Evolutionary conservation across 2,797 vertebrate species (phyloP).

Genomic region (Neosalanx taihuensis): DNA sequence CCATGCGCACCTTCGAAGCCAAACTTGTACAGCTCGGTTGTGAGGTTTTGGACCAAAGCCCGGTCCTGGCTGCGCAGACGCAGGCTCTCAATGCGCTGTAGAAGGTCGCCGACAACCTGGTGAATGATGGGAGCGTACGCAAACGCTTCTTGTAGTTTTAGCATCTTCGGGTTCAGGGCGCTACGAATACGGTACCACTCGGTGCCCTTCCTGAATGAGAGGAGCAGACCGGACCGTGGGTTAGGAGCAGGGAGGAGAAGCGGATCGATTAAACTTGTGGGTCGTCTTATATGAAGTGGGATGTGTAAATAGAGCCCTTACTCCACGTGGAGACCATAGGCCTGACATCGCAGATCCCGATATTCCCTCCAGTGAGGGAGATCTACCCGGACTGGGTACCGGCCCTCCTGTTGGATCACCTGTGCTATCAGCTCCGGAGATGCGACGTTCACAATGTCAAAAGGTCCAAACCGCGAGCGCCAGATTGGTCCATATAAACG

Average conservation of each 20-base stretch:
- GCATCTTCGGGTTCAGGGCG: constrained; percentile 74
- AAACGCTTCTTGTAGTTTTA: constrained; percentile 63
- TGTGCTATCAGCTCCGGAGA: constrained; percentile 67
- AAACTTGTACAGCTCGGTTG: constrained; percentile 75
- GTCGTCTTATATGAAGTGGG: not conserved
- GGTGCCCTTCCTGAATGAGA: constrained; percentile 54
- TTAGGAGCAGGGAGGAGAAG: not conserved
- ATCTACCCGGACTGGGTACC: constrained; percentile 62
- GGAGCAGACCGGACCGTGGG: not conserved
- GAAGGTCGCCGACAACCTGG: constrained; percentile 70
- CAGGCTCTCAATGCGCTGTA: constrained; percentile 63
- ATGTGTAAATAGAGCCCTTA: constrained; percentile 46
- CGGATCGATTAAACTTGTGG: not conserved
- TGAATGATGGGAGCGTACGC: constrained; percentile 63
- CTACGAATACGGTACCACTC: constrained; percentile 71
- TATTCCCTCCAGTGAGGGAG: constrained; percentile 79
- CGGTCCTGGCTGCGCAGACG: constrained; percentile 59
- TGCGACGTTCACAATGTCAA: constrained; percentile 72
- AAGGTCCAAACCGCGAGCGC: constrained; percentile 69
- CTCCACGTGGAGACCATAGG: constrained; percentile 75
- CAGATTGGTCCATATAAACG: constrained; percentile 73
- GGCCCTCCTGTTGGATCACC: constrained; percentile 75
- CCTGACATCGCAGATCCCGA: constrained; percentile 70
- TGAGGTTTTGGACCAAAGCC: constrained; percentile 57
- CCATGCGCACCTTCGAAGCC: constrained; percentile 74